Percentiles rank a stretch among this genome's conserved stretches.
phyloP scores from a whole-genome alignment of 2,797 vertebrate genomes.

The Periophthalmus magnuspinnatus region DNA sequence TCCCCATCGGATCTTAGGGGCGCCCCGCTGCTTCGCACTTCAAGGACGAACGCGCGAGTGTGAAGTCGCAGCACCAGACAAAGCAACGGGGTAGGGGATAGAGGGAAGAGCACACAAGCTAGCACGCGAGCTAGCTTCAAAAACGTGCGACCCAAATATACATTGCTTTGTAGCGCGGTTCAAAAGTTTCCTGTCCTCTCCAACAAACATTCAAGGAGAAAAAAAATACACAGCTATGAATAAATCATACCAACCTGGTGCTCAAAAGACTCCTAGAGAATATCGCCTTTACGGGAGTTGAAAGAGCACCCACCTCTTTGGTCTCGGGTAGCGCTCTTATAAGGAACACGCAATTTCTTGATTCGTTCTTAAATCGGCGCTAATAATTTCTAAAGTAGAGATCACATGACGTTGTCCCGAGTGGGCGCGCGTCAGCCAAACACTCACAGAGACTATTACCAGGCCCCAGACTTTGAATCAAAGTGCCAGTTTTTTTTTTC shows the following conservation, averaged over 20 bases:
- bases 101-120: constrained; percentile 31
- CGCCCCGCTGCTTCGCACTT: constrained; percentile 77
- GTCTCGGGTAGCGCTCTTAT: constrained; percentile 66
- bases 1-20: constrained; percentile 60
- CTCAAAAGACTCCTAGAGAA: constrained; percentile 23
- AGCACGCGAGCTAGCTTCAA: constrained; percentile 25
- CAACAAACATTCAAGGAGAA: constrained; percentile 75
- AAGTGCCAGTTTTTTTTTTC: constrained; percentile 35
- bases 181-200: constrained; percentile 81
- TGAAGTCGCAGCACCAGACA: constrained; percentile 55
- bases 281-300: constrained; percentile 39
- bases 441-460: constrained; percentile 51
- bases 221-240: constrained; percentile 69
- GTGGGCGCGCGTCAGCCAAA: constrained; percentile 61
- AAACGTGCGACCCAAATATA: constrained; percentile 79
- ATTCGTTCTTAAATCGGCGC: constrained; percentile 64
- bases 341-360: constrained; percentile 65
- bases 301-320: constrained; percentile 70
- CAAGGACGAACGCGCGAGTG: constrained; percentile 77
- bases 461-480: constrained; percentile 55
- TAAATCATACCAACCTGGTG: constrained; percentile 76
- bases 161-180: constrained; percentile 81
- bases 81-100: constrained; percentile 34
- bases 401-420: constrained; percentile 60
- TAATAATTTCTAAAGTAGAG: constrained; percentile 62